A percentile compares a stretch with the other conserved stretches of the same genome.
phyloP scores from a whole-genome alignment of 2,797 vertebrate species.

The Microcaecilia unicolor region DNA sequence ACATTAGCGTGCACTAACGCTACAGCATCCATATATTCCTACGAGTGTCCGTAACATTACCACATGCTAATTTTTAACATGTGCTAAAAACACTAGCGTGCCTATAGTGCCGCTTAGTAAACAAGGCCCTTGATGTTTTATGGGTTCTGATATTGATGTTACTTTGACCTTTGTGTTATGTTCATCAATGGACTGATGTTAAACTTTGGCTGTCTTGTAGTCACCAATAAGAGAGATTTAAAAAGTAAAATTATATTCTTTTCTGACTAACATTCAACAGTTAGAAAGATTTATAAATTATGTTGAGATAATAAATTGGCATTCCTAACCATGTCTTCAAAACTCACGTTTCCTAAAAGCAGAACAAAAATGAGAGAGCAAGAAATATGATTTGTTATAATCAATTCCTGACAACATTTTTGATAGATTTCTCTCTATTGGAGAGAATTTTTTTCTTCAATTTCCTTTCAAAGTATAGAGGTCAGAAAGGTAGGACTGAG shows the following conservation, averaged over 20 bases:
- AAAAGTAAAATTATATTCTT: conserved; percentile 36
- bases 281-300: conserved; percentile 45
- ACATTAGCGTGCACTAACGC: no score
- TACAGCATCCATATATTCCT: no score
- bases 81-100: no score
- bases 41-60: no score
- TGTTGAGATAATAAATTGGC: conserved; percentile 42
- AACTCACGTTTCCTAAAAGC: conserved; percentile 14
- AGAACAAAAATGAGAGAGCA: conserved; percentile 5
- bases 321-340: conserved; percentile 17
- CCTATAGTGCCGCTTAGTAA: no score
- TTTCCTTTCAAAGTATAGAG: conserved; percentile 23
- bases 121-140: no score
- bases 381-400: conserved; percentile 26
- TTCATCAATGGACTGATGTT: no score
- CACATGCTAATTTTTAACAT: no score
- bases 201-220: no score
- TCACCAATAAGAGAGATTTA: no score
- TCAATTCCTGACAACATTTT: conserved; percentile 14
- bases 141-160: no score
- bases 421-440: conserved; percentile 11
- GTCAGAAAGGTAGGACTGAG: conserved; percentile 11
- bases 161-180: no score
- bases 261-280: conserved; percentile 42
- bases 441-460: background rate